Conservation (phyloP, 2,888 invertebrate species). For the Galeruca laticollis region DNA sequence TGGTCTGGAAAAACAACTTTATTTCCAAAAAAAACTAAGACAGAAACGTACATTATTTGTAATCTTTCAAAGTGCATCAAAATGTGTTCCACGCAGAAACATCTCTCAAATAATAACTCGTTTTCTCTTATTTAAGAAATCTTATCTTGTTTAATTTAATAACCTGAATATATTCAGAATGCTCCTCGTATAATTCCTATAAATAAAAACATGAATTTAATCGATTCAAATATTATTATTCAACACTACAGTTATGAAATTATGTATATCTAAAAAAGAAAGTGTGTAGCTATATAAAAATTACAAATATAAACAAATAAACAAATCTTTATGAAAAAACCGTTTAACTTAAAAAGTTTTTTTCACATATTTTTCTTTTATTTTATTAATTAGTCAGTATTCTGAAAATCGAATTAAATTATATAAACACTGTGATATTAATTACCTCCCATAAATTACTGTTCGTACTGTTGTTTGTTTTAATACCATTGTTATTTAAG, state of each 20-base stretch:
- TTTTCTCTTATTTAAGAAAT: not conserved
- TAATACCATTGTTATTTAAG: slow-evolving; percentile 4
- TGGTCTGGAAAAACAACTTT: too few species aligned
- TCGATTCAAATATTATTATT: slow-evolving; percentile 17
- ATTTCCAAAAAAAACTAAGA: too few species aligned
- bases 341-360: too few species aligned
- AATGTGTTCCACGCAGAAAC: too few species aligned
- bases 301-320: not conserved
- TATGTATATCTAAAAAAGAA: slow-evolving; percentile 13
- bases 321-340: too few species aligned
- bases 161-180: not conserved
- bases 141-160: too few species aligned
- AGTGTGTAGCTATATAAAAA: slow-evolving; percentile 6
- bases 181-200: slow-evolving; percentile 6
- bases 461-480: not conserved
- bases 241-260: slow-evolving; percentile 16
- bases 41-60: too few species aligned
- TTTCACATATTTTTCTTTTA: too few species aligned
- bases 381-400: not conserved
- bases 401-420: not conserved
- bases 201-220: slow-evolving; percentile 7
- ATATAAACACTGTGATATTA: not conserved
- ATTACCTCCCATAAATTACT: not conserved
- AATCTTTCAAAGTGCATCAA: too few species aligned
- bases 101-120: too few species aligned